Evolutionary conservation across 2,113 vertebrate genomes (phyloP).

Genomic region (Danionella cerebrum): DNA sequence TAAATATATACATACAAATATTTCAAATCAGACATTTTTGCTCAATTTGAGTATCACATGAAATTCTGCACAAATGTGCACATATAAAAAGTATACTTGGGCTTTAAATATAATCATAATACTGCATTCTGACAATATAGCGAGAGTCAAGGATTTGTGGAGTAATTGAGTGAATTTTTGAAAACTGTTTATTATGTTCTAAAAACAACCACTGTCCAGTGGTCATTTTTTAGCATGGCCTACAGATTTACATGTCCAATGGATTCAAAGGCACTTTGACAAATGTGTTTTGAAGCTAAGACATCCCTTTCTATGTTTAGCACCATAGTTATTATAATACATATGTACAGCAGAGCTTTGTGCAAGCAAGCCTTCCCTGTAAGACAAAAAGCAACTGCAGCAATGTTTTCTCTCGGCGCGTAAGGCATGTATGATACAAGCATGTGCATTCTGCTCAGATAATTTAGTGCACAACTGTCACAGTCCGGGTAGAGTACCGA

Average conservation of each 20-base stretch:
- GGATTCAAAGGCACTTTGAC: conserved; percentile 47
- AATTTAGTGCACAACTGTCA: conserved; percentile 43
- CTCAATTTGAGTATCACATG: no score
- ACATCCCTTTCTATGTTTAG: conserved; percentile 39
- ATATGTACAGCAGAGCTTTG: conserved; percentile 42
- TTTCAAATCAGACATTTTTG: no score
- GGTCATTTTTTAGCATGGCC: conserved; percentile 35
- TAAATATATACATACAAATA: no score
- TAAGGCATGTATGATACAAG: conserved; percentile 24
- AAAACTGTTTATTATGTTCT: conserved; percentile 46
- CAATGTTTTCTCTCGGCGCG: conserved; percentile 26
- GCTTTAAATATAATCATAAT: conserved; percentile 13
- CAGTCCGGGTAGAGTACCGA: conserved; percentile 35
- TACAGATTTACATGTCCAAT: conserved; percentile 40
- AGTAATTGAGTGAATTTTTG: conserved; percentile 45
- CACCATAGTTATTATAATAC: conserved; percentile 42
- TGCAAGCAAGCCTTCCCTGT: conserved; percentile 32
- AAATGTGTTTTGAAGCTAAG: conserved; percentile 37
- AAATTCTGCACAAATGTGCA: no score
- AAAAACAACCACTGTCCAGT: conserved; percentile 32
- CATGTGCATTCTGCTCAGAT: conserved; percentile 28
- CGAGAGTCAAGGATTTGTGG: conserved; percentile 39
- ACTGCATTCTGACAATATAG: conserved; percentile 34
- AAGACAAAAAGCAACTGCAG: conserved; percentile 34
- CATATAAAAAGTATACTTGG: no score